Percentiles rank a stretch among this genome's conserved stretches.
These are phyloP conservation scores for Gymnarchus niloticus DNA, from an alignment of 2,113 vertebrate genomes.

Conservation along the genomic window DNA sequence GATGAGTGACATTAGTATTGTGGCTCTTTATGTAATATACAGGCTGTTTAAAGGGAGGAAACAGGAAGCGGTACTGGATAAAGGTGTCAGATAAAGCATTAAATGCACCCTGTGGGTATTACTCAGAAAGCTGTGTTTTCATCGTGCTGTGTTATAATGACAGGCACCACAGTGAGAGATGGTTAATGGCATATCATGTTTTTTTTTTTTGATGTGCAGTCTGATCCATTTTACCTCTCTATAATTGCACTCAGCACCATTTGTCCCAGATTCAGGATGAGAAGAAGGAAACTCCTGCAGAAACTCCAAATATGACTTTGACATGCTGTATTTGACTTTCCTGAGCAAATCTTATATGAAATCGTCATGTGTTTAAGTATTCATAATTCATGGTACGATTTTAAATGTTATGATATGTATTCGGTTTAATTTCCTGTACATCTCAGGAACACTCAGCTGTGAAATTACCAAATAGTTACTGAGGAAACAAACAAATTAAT, in stretches of 20 bases:
- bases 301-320: not conserved
- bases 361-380: not conserved
- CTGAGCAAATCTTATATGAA: not conserved
- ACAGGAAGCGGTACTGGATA: not conserved
- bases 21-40: not conserved
- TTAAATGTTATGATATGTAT: not conserved
- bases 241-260: not conserved
- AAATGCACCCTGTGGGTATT: not conserved
- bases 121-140: not conserved
- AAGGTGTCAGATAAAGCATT: not conserved
- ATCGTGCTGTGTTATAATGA: not conserved
- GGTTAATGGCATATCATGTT: not conserved
- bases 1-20: not conserved
- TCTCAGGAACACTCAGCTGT: not conserved
- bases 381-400: conserved; percentile 4
- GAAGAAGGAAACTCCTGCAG: not conserved
- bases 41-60: not conserved
- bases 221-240: not conserved
- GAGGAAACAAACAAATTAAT: not conserved
- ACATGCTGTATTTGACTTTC: not conserved
- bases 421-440: not conserved
- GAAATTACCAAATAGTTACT: not conserved
- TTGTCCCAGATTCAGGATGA: not conserved
- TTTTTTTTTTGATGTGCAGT: not conserved
- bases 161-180: not conserved